A percentile compares a stretch with the other conserved stretches of the same genome.
phyloP scores from a whole-genome alignment of 2,113 vertebrate species.

The Percina caprodes region DNA sequence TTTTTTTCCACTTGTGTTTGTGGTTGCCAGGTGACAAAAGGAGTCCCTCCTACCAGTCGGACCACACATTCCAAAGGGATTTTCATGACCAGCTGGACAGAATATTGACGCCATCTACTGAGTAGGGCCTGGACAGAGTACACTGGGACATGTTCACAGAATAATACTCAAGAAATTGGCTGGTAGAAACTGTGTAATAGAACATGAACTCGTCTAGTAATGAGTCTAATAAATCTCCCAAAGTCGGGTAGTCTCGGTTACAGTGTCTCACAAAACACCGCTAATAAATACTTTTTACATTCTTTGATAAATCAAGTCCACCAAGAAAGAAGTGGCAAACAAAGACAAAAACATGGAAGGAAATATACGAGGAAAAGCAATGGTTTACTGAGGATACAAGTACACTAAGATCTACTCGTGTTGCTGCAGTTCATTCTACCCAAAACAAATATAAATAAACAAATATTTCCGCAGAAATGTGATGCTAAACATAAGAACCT shows the following conservation, averaged over 20 bases:
- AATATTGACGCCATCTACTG: neutral
- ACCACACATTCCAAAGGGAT: slow-evolving; percentile 62
- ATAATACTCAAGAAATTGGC: slow-evolving; percentile 41
- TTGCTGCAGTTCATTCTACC: slow-evolving; percentile 3
- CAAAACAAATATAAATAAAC: slow-evolving; percentile 13
- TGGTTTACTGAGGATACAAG: slow-evolving; percentile 6
- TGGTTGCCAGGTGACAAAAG: slow-evolving; percentile 46
- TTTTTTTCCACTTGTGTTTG: slow-evolving; percentile 26
- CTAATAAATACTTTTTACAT: slow-evolving; percentile 67
- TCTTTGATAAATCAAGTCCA: slow-evolving; percentile 50
- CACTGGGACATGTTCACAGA: slow-evolving; percentile 10
- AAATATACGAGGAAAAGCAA: neutral
- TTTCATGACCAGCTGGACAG: slow-evolving; percentile 34
- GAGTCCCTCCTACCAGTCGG: slow-evolving; percentile 20
- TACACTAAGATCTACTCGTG: neutral
- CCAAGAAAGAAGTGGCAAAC: slow-evolving; percentile 22
- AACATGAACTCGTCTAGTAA: slow-evolving; percentile 46
- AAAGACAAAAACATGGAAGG: slow-evolving; percentile 11
- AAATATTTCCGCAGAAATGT: slow-evolving; percentile 8
- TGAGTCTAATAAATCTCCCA: slow-evolving; percentile 9
- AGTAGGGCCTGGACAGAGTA: neutral
- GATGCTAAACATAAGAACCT: slow-evolving; percentile 32
- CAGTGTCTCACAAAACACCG: slow-evolving; percentile 32
- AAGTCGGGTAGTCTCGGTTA: slow-evolving; percentile 21
- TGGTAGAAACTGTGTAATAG: slow-evolving; percentile 22